Percentiles rank a stretch among this genome's conserved stretches.
phyloP scores from a whole-genome alignment of 2,888 invertebrate genomes.

The Amiota mariae region DNA sequence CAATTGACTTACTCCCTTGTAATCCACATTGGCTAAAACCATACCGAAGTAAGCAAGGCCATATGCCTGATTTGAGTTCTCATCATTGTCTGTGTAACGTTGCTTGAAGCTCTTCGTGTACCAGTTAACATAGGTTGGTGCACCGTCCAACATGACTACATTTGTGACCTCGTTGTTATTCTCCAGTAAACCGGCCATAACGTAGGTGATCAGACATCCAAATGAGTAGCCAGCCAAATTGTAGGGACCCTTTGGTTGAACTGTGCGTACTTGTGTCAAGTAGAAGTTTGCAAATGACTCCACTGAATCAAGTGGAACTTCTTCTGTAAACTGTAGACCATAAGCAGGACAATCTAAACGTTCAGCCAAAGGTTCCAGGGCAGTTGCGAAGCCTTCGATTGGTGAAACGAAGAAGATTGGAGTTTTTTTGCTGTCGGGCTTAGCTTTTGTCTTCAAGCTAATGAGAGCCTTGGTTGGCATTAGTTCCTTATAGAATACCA shows the following conservation, averaged over 20 bases:
- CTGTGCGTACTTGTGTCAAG: slow-evolving; percentile 81
- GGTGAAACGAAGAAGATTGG: slow-evolving; percentile 86
- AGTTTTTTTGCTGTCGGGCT: slow-evolving; percentile 66
- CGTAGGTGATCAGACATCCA: slow-evolving; percentile 94
- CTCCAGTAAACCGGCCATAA: slow-evolving; percentile 92
- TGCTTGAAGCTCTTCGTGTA: slow-evolving; percentile 81
- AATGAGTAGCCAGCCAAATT: slow-evolving; percentile 95
- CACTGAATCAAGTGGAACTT: slow-evolving; percentile 83
- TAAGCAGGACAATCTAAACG: slow-evolving; percentile 84
- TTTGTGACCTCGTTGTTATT: slow-evolving; percentile 72
- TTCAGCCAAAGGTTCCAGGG: slow-evolving; percentile 82
- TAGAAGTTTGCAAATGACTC: slow-evolving; percentile 83
- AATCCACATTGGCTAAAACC: slow-evolving; percentile 85
- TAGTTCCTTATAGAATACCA: slow-evolving; percentile 78
- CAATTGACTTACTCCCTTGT: slow-evolving; percentile 77
- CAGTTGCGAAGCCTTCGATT: slow-evolving; percentile 88
- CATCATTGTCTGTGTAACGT: slow-evolving; percentile 71
- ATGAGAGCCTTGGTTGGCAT: slow-evolving; percentile 85
- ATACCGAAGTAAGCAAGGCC: slow-evolving; percentile 88
- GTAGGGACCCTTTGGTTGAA: slow-evolving; percentile 89
- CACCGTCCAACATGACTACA: slow-evolving; percentile 90
- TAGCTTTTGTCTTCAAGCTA: slow-evolving; percentile 76
- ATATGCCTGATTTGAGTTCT: slow-evolving; percentile 79
- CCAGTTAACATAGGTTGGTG: slow-evolving; percentile 85
- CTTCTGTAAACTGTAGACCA: slow-evolving; percentile 90